phyloP scores from a whole-genome alignment of 2,113 vertebrate species.

The Oreochromis spilurus region DNA sequence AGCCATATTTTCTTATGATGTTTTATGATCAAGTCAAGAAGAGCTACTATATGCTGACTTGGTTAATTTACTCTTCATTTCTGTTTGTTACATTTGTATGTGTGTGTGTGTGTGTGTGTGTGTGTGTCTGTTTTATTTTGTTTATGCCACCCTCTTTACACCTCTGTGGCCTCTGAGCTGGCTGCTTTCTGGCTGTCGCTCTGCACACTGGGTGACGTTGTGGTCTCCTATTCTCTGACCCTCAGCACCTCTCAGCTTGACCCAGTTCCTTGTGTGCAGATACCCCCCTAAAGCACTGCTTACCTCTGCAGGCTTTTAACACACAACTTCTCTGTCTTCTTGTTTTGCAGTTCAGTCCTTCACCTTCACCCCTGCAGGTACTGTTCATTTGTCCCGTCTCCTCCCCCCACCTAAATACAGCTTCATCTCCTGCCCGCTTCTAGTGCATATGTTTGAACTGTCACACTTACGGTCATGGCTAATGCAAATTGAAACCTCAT shows the following conservation, averaged over 20 bases:
- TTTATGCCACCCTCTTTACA: constrained; percentile 32
- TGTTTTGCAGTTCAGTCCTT: constrained; percentile 90
- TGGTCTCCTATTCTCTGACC: neutral
- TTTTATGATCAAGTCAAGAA: neutral
- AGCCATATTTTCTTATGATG: neutral
- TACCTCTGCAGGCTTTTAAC: constrained; percentile 73
- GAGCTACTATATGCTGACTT: neutral
- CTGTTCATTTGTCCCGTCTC: constrained; percentile 83
- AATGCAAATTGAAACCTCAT: constrained; percentile 10
- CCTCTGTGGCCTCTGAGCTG: constrained; percentile 57
- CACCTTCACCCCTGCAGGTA: constrained; percentile 90
- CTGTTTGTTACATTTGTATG: constrained; percentile 31
- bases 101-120: constrained; percentile 19
- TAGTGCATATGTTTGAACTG: constrained; percentile 5
- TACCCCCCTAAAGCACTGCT: constrained; percentile 48
- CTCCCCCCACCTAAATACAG: constrained; percentile 33
- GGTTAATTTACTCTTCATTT: constrained; percentile 30
- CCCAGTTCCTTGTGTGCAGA: constrained; percentile 28
- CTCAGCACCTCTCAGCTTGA: neutral
- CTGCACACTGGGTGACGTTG: constrained; percentile 30
- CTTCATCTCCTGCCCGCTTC: constrained; percentile 15
- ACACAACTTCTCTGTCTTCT: constrained; percentile 83
- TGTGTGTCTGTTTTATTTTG: constrained; percentile 36
- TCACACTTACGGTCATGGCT: constrained; percentile 26
- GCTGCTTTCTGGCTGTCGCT: constrained; percentile 68